Conservation (phyloP, 2,888 invertebrate genomes). For the Spisula solida region DNA sequence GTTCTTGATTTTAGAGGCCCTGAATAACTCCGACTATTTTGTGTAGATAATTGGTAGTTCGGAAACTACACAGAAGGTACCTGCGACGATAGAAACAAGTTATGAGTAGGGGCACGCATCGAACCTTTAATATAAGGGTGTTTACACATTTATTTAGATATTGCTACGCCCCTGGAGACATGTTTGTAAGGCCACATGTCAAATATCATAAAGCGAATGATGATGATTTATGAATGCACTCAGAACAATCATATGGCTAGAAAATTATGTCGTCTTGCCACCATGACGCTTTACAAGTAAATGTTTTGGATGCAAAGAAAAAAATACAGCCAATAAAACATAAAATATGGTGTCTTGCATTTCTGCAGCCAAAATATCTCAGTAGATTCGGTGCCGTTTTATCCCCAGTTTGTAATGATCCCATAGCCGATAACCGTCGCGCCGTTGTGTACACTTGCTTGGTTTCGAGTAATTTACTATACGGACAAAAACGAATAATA, state of each 20-base stretch:
- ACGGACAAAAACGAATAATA: conserved; percentile 13
- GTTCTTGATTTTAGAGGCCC: too few relatives aligned
- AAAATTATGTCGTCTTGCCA: not conserved
- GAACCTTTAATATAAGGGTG: too few relatives aligned
- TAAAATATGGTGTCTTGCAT: not conserved
- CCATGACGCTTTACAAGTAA: not conserved
- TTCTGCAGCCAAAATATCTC: conserved; percentile 6
- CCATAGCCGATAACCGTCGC: conserved; percentile 8
- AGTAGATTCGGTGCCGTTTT: not conserved
- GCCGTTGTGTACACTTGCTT: conserved; percentile 17
- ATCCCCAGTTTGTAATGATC: not conserved
- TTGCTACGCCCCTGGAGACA: too few relatives aligned
- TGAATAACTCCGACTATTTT: too few relatives aligned
- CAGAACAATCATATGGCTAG: not conserved
- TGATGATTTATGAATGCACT: not conserved
- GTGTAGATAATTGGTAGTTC: too few relatives aligned
- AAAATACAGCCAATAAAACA: not conserved
- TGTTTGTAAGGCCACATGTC: not conserved
- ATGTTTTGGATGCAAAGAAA: not conserved
- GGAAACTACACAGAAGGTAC: too few relatives aligned
- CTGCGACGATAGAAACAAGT: too few relatives aligned
- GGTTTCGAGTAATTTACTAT: not conserved
- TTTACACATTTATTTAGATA: too few relatives aligned
- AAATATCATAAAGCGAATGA: not conserved
- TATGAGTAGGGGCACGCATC: too few relatives aligned